A percentile compares a stretch with the other conserved stretches of the same genome.
phyloP scores from a whole-genome alignment of 2,113 vertebrate genomes.

The Cacatua alba region DNA sequence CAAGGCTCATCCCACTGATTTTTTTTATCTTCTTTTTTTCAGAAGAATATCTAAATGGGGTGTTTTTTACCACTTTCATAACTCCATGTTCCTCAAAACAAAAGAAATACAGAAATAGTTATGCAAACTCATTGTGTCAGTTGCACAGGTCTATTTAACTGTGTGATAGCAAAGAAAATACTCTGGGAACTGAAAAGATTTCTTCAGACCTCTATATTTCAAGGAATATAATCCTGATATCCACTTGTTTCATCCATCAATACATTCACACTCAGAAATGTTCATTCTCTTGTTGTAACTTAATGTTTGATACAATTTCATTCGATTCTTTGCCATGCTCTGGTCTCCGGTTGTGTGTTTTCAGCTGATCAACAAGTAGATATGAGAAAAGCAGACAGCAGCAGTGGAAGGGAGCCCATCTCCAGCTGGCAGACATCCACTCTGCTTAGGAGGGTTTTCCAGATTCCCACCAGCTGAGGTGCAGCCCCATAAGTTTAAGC shows the following conservation, averaged over 20 bases:
- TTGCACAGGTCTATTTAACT: not conserved
- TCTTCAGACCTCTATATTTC: not conserved
- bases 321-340: not conserved
- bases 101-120: not conserved
- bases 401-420: not conserved
- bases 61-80: not conserved
- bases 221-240: not conserved
- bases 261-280: not conserved
- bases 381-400: not conserved
- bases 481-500: not conserved
- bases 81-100: not conserved
- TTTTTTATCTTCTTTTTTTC: not conserved
- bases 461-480: conserved; percentile 32
- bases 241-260: not conserved
- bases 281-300: not conserved
- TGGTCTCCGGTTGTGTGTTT: not conserved
- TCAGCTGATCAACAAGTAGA: not conserved
- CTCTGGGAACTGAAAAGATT: not conserved
- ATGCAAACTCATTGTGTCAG: not conserved
- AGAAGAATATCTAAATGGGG: not conserved
- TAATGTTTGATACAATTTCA: not conserved
- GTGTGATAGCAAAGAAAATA: not conserved
- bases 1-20: not conserved
- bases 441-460: not conserved
- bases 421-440: conserved; percentile 35